Evolutionary conservation across 2,888 invertebrate genomes (phyloP), one percentile per base, ranked within the genome.

Genomic region (Pseudeuparius sepicola): DNA sequence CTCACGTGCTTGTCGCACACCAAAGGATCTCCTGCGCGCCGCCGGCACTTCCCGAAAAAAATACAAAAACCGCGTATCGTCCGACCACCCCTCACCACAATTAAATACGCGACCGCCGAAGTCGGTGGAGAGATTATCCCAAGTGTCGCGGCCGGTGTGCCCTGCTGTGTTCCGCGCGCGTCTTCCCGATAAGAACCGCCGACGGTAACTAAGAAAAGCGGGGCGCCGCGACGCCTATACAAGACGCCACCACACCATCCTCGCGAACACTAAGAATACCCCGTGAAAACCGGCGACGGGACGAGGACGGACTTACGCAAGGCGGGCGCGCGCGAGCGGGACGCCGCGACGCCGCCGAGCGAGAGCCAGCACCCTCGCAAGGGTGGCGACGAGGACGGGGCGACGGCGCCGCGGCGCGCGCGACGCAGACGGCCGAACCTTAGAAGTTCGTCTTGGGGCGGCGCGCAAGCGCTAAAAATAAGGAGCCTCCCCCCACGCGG

Each of bases 171-270:
- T n/a, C n/a, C 29, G 14, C 32, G 50, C 57, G 61, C 60, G 61
- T 60, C 59, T 52, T 54, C 52, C 54, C 61, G 57, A 56, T 57
- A 63, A 63, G 62, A 61, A 62, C 60, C 59, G 56, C 58, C 53
- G 58, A 52, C 55, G 60, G 59, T 59, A 60, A 62, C 62, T 62
- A 62, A 62, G 62, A 62, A 61, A 60, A 54, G 24, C n/a, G n/a
- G n/a, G 35, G 51, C 59, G 57, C 55, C 61, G 62, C 59, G 59
- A 59, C 60, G 57, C 53, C 52, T 57, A 60, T 60, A 62, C 60
- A 60, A 61, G 59, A 60, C 56, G 59, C 58, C 61, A 60, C 60
- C 62, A 58, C 55, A 60, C 57, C 54, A 41, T 57, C 55, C 60
- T 57, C 60, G 59, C 60, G 58, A 55, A 54, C 55, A 63, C 62